Conservation (phyloP, 64 coral and sea anemone genomes). For the Dendrophyllia cribrosa region DNA sequence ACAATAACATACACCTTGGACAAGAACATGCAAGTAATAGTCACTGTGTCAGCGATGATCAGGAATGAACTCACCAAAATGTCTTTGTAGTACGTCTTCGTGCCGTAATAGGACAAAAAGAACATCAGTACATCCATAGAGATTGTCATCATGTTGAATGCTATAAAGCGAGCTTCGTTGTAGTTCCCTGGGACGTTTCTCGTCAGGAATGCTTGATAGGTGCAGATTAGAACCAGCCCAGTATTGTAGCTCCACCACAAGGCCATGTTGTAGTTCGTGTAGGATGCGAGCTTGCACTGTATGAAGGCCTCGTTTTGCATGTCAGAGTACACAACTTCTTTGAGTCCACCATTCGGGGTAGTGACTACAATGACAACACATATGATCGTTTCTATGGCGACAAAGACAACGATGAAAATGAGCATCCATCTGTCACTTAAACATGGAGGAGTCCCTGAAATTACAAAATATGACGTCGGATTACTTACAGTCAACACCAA, state of each 20-base stretch:
- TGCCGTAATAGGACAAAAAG: slow-evolving; percentile 84
- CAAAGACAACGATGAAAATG: slow-evolving; percentile 56
- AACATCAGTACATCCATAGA: slow-evolving; percentile 82
- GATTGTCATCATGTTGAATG: slow-evolving; percentile 96
- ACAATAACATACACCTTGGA: slow-evolving; percentile 93
- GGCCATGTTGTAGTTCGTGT: slow-evolving; percentile 68
- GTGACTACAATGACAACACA: slow-evolving; percentile 63
- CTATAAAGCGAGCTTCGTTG: slow-evolving; percentile 95
- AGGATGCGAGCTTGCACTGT: slow-evolving; percentile 76
- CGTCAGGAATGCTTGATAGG: slow-evolving; percentile 87
- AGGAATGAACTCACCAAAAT: slow-evolving; percentile 77
- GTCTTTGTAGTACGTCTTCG: slow-evolving; percentile 78
- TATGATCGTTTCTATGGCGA: slow-evolving; percentile 62
- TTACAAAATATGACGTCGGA: not conserved
- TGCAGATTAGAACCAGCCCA: slow-evolving; percentile 84
- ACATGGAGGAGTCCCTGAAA: slow-evolving; percentile 76
- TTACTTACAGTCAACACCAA: no score
- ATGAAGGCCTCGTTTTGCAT: slow-evolving; percentile 54
- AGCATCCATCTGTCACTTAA: slow-evolving; percentile 88
- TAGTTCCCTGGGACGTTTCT: slow-evolving; percentile 93
- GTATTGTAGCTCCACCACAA: slow-evolving; percentile 87
- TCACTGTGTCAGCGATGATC: slow-evolving; percentile 68
- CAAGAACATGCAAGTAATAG: slow-evolving; percentile 83
- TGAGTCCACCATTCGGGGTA: not conserved
- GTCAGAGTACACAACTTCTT: slow-evolving; percentile 68